Conservation (phyloP, 2,113 vertebrate genomes). For the Alethe castanea region DNA sequence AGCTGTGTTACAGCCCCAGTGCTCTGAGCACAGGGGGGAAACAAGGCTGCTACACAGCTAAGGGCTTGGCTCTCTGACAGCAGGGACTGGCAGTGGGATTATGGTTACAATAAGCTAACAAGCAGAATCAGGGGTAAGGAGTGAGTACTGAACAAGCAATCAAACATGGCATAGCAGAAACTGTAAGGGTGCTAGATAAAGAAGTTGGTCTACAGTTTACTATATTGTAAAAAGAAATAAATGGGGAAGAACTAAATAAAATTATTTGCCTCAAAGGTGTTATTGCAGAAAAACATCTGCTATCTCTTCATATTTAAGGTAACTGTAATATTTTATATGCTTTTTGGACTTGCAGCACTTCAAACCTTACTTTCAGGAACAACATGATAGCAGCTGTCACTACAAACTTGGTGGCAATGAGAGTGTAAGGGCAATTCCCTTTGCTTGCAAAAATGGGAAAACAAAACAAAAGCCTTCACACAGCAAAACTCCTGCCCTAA, state of each 20-base stretch:
- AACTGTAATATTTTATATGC: background rate
- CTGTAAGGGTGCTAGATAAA: background rate
- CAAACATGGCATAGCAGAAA: background rate
- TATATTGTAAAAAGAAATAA: background rate
- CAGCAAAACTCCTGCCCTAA: background rate
- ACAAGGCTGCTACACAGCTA: background rate
- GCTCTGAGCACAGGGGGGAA: background rate
- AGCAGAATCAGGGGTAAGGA: background rate
- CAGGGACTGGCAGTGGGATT: background rate
- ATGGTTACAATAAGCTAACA: background rate
- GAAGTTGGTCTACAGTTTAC: background rate
- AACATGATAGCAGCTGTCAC: background rate
- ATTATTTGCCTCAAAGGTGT: background rate
- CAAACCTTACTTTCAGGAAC: background rate
- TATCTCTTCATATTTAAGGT: background rate
- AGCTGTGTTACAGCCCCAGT: background rate
- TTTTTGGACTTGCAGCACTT: background rate
- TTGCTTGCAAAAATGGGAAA: background rate
- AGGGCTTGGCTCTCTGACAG: background rate
- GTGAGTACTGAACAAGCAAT: background rate
- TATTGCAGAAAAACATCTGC: background rate
- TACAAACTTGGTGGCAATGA: background rate
- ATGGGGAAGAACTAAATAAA: background rate
- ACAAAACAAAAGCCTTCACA: background rate
- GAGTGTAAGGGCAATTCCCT: background rate